Evolutionary conservation across 2,888 invertebrate species (phyloP).

Genomic region (Heliconius erato): DNA sequence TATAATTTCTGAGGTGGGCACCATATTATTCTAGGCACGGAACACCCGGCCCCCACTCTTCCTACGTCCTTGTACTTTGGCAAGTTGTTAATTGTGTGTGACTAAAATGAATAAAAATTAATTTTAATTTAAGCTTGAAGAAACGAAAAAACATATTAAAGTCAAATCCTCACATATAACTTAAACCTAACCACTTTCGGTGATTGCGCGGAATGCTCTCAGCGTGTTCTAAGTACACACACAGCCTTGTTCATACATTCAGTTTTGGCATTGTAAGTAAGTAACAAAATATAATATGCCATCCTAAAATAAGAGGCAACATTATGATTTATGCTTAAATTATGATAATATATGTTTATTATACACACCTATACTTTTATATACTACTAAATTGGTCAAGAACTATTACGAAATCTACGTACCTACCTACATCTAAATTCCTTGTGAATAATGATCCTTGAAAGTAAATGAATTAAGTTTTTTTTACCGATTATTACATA

Average conservation of each 20-base stretch:
- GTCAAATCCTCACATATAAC: no score
- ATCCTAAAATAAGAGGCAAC: not conserved
- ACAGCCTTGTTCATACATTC: slow-evolving; percentile 10
- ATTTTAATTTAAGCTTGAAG: no score
- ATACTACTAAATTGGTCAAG: slow-evolving; percentile 9
- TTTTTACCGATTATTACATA: slow-evolving; percentile 20
- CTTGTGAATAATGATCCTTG: slow-evolving; percentile 46
- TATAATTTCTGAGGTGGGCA: no score
- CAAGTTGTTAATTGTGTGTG: no score
- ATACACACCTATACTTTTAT: not conserved
- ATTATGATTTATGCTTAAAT: slow-evolving; percentile 26
- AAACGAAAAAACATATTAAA: no score
- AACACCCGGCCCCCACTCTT: no score
- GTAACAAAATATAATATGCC: not conserved
- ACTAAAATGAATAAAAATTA: no score
- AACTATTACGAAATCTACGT: slow-evolving; percentile 27
- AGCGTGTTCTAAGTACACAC: not conserved
- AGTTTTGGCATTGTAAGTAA: slow-evolving; percentile 2
- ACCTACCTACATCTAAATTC: slow-evolving; percentile 30
- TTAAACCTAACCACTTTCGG: not conserved
- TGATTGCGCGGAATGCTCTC: not conserved
- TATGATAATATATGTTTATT: slow-evolving; percentile 22
- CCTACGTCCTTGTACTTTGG: no score
- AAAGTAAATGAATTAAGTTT: slow-evolving; percentile 35
- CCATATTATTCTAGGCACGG: no score